A percentile compares a stretch with the other conserved stretches of the same genome.
phyloP scores from a whole-genome alignment of 53 echinoderm and acorn worm species.

The Echinarachnius parma region DNA sequence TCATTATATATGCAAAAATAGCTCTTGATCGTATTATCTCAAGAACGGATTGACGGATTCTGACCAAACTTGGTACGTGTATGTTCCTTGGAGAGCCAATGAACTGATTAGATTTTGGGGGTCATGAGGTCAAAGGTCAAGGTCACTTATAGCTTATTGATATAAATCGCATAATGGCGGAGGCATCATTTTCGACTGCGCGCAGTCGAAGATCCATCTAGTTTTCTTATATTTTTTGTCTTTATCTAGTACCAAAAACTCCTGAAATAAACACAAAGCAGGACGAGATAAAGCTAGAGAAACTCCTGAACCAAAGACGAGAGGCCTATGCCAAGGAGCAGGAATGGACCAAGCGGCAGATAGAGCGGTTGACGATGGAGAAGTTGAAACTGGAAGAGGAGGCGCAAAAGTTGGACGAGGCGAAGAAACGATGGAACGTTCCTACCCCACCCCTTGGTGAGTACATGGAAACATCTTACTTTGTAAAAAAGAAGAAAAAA shows the following conservation, averaged over 20 bases:
- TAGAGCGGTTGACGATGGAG: conserved; percentile 57
- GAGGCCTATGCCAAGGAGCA: conserved; percentile 39
- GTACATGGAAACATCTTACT: too few species aligned
- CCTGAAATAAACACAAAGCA: conserved; percentile 18
- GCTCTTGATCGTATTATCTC: too few species aligned
- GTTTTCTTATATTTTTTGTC: not conserved
- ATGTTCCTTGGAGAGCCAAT: too few species aligned
- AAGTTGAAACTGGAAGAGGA: conserved; percentile 60
- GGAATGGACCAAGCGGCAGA: conserved; percentile 50
- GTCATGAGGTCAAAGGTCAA: too few species aligned
- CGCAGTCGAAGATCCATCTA: not conserved
- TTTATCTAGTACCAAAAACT: conserved; percentile 13
- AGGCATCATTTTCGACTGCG: too few species aligned
- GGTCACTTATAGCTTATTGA: too few species aligned
- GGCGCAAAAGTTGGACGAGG: conserved; percentile 50
- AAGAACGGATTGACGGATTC: too few species aligned
- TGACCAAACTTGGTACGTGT: too few species aligned
- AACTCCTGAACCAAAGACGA: conserved; percentile 21
- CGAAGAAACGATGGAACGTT: conserved; percentile 71
- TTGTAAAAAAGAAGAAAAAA: too few species aligned
- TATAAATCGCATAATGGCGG: too few species aligned
- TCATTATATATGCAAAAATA: too few species aligned
- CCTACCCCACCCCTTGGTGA: conserved; percentile 41
- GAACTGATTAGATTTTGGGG: too few species aligned
- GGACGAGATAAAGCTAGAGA: not conserved